These are phyloP conservation scores for Petrocephalus sullivani DNA, from an alignment of 2,797 vertebrate genomes.

Conservation along the genomic window DNA sequence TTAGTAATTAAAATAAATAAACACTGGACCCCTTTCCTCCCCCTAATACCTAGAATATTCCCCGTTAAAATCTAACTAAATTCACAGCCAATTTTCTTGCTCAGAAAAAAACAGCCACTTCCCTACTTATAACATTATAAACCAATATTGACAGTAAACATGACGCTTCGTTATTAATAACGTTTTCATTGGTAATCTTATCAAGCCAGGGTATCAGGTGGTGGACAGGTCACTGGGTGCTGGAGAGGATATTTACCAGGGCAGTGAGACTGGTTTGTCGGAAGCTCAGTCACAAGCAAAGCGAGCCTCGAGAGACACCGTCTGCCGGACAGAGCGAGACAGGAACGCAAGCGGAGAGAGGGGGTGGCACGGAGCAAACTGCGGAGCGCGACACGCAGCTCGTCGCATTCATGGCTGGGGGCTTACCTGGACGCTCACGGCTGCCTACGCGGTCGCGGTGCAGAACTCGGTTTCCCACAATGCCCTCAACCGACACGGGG, in stretches of 20 bases:
- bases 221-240: not conserved
- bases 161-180: not conserved
- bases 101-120: not conserved
- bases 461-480: conserved; percentile 22
- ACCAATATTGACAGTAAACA: not conserved
- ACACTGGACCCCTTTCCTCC: not conserved
- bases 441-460: conserved; percentile 29
- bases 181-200: not conserved
- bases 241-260: not conserved
- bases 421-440: conserved; percentile 39
- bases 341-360: conserved; percentile 18
- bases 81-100: not conserved
- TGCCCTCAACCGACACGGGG: conserved; percentile 32
- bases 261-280: not conserved
- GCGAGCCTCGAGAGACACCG: conserved; percentile 17
- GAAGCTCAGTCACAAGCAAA: not conserved
- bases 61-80: not conserved
- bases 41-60: not conserved
- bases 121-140: not conserved
- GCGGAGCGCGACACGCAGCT: not conserved
- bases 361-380: not conserved
- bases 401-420: not conserved
- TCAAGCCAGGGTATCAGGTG: not conserved
- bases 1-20: not conserved
- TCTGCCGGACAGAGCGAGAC: conserved; percentile 17